Conservation (phyloP, 2,797 vertebrate species). For the Catamblyrhynchus diadema region DNA sequence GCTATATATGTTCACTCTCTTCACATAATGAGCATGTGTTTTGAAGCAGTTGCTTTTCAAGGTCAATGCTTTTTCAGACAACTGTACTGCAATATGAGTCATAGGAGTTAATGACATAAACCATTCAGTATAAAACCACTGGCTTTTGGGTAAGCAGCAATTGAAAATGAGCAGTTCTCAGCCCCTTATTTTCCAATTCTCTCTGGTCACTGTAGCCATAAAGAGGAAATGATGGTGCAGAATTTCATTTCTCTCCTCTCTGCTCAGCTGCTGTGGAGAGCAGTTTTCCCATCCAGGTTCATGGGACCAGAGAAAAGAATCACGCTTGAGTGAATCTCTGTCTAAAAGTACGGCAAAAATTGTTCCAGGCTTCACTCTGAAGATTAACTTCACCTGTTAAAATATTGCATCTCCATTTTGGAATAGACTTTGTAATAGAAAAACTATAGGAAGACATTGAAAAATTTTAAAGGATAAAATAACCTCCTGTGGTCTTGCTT, state of each 20-base stretch:
- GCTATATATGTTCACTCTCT: slow-evolving; percentile 57
- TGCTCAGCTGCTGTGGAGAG: background rate
- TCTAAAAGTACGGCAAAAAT: background rate
- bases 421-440: background rate
- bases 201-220: background rate
- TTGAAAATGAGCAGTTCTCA: background rate
- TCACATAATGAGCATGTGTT: slow-evolving; percentile 56
- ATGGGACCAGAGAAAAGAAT: background rate
- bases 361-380: background rate
- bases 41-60: slow-evolving; percentile 50
- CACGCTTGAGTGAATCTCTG: background rate
- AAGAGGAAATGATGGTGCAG: background rate
- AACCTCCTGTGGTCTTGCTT: background rate
- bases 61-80: slow-evolving; percentile 55
- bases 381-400: background rate
- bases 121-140: background rate
- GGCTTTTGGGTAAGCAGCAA: slow-evolving; percentile 1
- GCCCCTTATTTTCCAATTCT: background rate
- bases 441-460: background rate
- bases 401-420: background rate
- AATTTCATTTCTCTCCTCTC: background rate
- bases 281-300: background rate
- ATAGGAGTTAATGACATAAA: slow-evolving; percentile 42
- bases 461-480: background rate
- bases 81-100: slow-evolving; percentile 52